These are phyloP conservation scores for Okapia johnstoni DNA, from an alignment of 2,113 vertebrate genomes.

Conservation along the genomic window DNA sequence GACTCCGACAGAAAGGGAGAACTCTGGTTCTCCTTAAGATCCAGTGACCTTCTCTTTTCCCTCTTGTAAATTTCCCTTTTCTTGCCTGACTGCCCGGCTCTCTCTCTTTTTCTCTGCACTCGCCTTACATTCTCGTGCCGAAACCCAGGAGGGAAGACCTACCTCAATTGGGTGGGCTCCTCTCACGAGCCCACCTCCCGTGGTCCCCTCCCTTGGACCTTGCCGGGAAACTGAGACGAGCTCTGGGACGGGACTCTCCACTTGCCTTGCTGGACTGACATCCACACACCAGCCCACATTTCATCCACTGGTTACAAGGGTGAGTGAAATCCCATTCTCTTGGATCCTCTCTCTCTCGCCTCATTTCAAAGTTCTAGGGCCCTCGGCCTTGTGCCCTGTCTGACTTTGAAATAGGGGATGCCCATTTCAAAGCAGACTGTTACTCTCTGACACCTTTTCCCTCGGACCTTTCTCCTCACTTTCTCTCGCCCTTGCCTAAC, in stretches of 20 bases:
- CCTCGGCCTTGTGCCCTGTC: neutral
- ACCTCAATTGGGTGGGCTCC: neutral
- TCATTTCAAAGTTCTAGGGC: neutral
- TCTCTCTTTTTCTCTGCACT: neutral
- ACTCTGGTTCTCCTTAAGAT: rapidly evolving
- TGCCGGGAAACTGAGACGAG: neutral
- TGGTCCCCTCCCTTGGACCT: neutral
- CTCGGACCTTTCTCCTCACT: rapidly evolving
- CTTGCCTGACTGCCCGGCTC: neutral
- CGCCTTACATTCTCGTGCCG: rapidly evolving
- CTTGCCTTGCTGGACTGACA: neutral
- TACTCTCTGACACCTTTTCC: neutral
- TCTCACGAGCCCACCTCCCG: neutral
- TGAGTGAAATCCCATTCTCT: neutral
- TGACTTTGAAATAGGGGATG: neutral
- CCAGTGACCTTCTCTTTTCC: neutral
- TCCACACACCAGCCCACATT: neutral
- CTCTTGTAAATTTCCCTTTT: neutral
- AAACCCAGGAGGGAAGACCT: neutral
- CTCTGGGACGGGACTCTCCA: neutral
- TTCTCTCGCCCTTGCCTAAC: neutral
- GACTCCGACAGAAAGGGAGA: neutral
- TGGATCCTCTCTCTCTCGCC: neutral
- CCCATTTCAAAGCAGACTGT: neutral
- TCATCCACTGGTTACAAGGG: neutral